Evolutionary conservation across 2,797 vertebrate genomes (phyloP), one percentile per base, ranked within the genome.

Genomic region (Poeciliopsis gracilis): DNA sequence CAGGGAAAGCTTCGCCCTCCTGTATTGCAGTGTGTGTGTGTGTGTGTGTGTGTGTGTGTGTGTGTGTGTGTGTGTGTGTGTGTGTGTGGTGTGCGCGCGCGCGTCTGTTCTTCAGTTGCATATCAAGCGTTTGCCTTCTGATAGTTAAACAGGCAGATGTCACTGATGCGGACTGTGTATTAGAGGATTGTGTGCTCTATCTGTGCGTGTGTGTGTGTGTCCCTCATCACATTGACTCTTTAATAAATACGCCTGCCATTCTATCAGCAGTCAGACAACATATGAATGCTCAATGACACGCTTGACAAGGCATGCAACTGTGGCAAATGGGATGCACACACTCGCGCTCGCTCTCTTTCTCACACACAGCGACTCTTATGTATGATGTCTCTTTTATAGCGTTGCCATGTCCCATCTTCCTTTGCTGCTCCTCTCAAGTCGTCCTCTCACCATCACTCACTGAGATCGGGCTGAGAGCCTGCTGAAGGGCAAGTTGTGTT

Each of bases 171-270:
- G 81, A 81, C 81, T 90, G 82, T 86, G 89, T 88, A 77, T 90
- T 85, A 70, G 82, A 79, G 83, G 51, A 77, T 75, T 82, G 84
- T 85, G 89, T 84, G 67, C 61, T 57, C 57, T 76, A 33, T 81
- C n/a, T 57, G 55, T 67, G n/a, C n/a, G 81, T 33, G 30, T 33
- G 30, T 25, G 81, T 16, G 81, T 77, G 85, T 43, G 81, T 23
- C 88, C 87, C 88, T 88, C 88, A 91, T 94, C 91, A 90, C 88
- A 84, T 90, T 86, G 86, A 89, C 86, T 94, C 87, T 93, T 91
- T 93, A 93, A 94, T 95, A 94, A 94, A 90, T 92, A 84, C 75
- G 87, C 87, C 87, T 93, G 91, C 87, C 86, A 84, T 90, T 92
- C 90, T 90, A 90, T 93, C 90, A 91, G 88, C 85, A 87, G 86